Evolutionary conservation across 1,140 invertebrate species (phyloP).

Genomic region (Caenorhabditis latens): DNA sequence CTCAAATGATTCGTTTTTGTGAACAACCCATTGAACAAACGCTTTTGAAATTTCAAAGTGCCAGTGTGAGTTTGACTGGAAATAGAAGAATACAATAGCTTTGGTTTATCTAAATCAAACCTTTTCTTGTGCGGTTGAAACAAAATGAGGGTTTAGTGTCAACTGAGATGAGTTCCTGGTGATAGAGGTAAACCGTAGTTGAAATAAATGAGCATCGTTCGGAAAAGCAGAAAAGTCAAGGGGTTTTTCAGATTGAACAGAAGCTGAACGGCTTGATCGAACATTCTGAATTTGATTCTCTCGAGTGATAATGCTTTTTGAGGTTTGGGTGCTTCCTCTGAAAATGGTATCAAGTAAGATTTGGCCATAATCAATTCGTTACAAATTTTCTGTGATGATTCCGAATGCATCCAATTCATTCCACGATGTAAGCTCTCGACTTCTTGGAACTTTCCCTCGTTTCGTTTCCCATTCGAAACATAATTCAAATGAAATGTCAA

Average conservation of each 20-base stretch:
- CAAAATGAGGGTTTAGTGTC: conserved; percentile 38
- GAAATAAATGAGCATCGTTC: conserved; percentile 23
- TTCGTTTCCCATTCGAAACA: conserved; percentile 27
- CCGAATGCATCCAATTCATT: conserved; percentile 27
- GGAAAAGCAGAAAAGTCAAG: conserved; percentile 17
- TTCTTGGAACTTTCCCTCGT: background rate
- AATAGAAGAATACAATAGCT: background rate
- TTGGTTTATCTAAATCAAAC: background rate
- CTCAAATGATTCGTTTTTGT: conserved; percentile 44
- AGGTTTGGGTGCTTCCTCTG: background rate
- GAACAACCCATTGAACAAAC: conserved; percentile 29
- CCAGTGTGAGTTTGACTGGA: background rate
- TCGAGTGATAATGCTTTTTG: conserved; percentile 1
- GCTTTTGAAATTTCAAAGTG: conserved; percentile 24
- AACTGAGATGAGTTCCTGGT: background rate
- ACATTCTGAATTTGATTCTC: conserved; percentile 44
- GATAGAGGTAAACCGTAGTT: conserved; percentile 29
- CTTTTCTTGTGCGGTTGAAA: conserved; percentile 6
- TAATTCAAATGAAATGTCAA: conserved; percentile 24
- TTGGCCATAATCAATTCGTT: background rate
- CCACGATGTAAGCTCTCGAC: conserved; percentile 5
- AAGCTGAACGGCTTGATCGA: background rate
- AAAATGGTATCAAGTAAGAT: background rate
- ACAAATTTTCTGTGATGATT: conserved; percentile 16
- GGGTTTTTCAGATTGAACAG: conserved; percentile 3